Evolutionary conservation across 92 coral and sea anemone genomes (phyloP), one percentile per base, ranked within the genome.

Genomic region (Epizoanthus stellaris): DNA sequence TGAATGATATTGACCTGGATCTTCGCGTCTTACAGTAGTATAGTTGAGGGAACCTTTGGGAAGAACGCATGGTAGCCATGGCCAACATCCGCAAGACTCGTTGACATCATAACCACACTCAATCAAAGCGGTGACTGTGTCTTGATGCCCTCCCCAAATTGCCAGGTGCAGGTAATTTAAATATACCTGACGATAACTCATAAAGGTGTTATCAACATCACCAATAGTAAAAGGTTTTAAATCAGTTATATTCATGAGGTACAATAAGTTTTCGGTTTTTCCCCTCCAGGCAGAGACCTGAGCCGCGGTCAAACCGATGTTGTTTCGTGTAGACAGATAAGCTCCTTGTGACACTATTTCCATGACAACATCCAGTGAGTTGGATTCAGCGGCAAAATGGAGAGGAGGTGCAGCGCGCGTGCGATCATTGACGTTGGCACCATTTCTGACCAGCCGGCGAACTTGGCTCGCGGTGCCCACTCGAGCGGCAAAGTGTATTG

Each of bases 61-160:
- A 23, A 23, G 25, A 23, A 23, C 25, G 25, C 25, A 23, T 23
- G 25, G 25, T 23, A 23, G 25, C 25, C 25, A 23, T 0, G 25
- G 25, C 25, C 25, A 23, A 23, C 25, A 23, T 23, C 25, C 25
- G 25, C 25, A 23, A 23, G 25, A 23, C 25, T 0, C 25, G 25
- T 23, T 23, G 25, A 23, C 25, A 23, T 23, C 25, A 17, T 76
- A 76, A 16, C 68, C 81, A 7, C 20, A 58, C 23, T 76, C 53
- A 59, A 76, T 38, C 14, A 76, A 59, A 59, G 52, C 67, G 49
- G 56, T 56, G 19, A 76, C 81, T 3, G 81, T 57, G 25, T 59
- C 68, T 60, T 76, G 58, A 5, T 76, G 81, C n/a, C 53, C 11
- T 59, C 81, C 81, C 10, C 58, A 30, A 58, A 76, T 58, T 34